A percentile compares a stretch with the other conserved stretches of the same genome.
Conservation (phyloP, 2,113 vertebrate species). For the Forbesichthys papilliferus region DNA sequence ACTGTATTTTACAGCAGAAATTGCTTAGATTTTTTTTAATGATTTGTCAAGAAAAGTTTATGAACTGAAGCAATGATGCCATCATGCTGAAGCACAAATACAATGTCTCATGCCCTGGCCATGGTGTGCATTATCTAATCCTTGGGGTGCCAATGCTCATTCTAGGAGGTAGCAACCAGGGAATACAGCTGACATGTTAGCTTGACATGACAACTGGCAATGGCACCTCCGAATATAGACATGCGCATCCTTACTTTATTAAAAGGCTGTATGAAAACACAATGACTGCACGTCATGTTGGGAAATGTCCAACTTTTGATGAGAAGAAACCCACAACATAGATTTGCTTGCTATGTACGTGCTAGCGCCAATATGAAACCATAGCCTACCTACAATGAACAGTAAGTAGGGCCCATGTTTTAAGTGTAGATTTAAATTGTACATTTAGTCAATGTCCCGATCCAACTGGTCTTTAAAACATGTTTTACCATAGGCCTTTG, state of each 20-base stretch:
- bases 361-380: too few relatives aligned
- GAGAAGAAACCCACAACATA: too few relatives aligned
- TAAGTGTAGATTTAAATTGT: too few relatives aligned
- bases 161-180: constrained; percentile 44
- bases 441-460: too few relatives aligned
- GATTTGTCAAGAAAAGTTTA: constrained; percentile 32
- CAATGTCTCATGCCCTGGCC: constrained; percentile 54
- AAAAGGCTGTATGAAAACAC: background rate
- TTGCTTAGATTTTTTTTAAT: constrained; percentile 47
- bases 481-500: too few relatives aligned
- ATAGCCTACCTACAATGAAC: too few relatives aligned
- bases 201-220: background rate
- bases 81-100: constrained; percentile 49
- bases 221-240: constrained; percentile 23
- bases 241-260: background rate
- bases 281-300: too few relatives aligned
- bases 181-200: constrained; percentile 29
- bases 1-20: constrained; percentile 33
- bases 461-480: too few relatives aligned
- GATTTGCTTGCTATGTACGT: too few relatives aligned
- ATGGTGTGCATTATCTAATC: constrained; percentile 55
- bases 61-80: constrained; percentile 59
- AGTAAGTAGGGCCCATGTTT: too few relatives aligned
- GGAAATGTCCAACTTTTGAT: too few relatives aligned
- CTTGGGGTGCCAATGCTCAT: constrained; percentile 46